Evolutionary conservation across 1,140 invertebrate species (phyloP).

Genomic region (Trinorchestia longiramus): DNA sequence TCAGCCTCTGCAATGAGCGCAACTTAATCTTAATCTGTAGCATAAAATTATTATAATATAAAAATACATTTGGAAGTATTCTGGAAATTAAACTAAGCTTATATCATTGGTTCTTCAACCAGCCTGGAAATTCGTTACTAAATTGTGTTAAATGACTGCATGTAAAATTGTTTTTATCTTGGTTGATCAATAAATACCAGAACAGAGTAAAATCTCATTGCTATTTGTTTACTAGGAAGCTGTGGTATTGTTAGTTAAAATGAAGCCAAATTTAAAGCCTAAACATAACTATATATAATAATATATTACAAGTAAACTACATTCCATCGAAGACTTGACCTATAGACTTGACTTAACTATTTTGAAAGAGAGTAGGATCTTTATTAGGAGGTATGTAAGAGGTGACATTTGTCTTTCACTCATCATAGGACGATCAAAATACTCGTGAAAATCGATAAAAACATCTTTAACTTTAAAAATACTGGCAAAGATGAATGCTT

Average conservation of each 20-base stretch:
- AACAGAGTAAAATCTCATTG: background rate
- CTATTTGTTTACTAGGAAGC: background rate
- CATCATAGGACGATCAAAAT: too few species aligned
- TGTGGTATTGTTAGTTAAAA: background rate
- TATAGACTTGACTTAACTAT: background rate
- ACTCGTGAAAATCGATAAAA: too few species aligned
- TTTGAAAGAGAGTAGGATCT: background rate
- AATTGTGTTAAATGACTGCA: background rate
- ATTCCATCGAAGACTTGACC: background rate
- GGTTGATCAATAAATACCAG: background rate
- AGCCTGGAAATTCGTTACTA: background rate
- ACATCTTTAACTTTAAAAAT: too few species aligned
- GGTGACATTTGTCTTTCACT: background rate
- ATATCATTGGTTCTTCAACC: background rate
- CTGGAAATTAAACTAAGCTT: background rate
- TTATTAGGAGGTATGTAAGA: background rate
- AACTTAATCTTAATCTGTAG: too few species aligned
- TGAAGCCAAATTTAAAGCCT: background rate
- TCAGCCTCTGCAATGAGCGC: too few species aligned
- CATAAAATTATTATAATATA: background rate
- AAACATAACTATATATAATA: background rate
- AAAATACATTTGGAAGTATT: background rate
- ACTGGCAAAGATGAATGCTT: too few species aligned
- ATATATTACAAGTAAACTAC: background rate
- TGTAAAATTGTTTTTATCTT: background rate